Evolutionary conservation across 2,888 invertebrate species (phyloP), one percentile per base, ranked within the genome.

Genomic region (Phalera bucephala): DNA sequence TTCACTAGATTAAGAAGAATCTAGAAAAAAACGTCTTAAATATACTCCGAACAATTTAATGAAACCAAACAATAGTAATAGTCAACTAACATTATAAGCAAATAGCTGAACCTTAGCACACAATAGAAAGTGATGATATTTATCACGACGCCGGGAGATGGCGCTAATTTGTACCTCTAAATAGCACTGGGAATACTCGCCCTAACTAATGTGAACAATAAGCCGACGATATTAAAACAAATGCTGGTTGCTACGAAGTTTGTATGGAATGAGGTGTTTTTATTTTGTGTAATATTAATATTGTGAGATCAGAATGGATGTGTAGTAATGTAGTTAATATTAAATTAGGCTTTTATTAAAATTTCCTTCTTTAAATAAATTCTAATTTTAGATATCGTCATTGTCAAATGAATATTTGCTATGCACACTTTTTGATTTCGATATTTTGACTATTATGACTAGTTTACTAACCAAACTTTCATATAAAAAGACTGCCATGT

Each of bases 141-240:
- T 49, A 55, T 50, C 28, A 31, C 40, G 26, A 39, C 35, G 31
- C 27, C 45, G 45, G 29, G 49, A 37, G 45, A 48, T 21, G 31
- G 36, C 31, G 38, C 52, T 66, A 64, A 64, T 64, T 67, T 64
- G 53, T 49, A 45, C 32, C 32, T 31, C 31, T 35, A 40, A 53
- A 63, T 53, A 54, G 51, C 39, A 26, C 50, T 45, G 40, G 34
- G 44, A 29, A 33, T 41, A 47, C 47, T 44, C 36, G 46, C 48
- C 52, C 17, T 11, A 36, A 34, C 31, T 54, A 40, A 40, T 39
- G 39, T 45, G 36, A 47, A 52, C 57, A 47, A 59, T 53, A 49
- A 51, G 36, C 48, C 44, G 33, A 22, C 43, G 32, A 52, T 52
- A 46, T 57, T 49, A 57, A 45, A 60, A 64, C 55, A 42, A 39